phyloP scores from a whole-genome alignment of 1,140 invertebrate genomes.

The Polypedilum pembai region DNA sequence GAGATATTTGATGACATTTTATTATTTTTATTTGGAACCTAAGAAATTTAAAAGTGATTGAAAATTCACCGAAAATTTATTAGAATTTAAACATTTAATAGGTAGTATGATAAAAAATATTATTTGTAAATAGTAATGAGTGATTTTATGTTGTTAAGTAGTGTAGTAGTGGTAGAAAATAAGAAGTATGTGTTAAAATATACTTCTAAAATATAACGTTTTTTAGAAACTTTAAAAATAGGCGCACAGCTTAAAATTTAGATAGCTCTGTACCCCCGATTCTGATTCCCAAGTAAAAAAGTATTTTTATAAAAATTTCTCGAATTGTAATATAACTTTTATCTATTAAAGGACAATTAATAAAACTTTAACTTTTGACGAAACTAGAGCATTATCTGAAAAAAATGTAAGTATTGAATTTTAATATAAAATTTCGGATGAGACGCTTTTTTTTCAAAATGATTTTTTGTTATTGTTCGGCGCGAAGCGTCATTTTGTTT shows the following conservation, averaged over 20 bases:
- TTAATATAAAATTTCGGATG: background rate
- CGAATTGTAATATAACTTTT: background rate
- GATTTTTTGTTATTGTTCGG: constrained; percentile 1
- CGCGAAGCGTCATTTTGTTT: background rate
- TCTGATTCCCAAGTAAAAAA: background rate
- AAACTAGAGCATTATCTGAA: background rate
- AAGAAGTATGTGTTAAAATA: too few species aligned
- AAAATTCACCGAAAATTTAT: background rate
- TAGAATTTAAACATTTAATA: background rate
- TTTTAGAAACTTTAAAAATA: too few species aligned
- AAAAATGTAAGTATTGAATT: background rate
- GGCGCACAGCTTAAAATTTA: too few species aligned
- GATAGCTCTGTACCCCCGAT: too few species aligned
- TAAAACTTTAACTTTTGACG: background rate
- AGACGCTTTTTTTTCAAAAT: background rate
- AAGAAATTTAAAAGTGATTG: background rate
- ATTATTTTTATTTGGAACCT: background rate
- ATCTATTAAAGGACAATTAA: background rate
- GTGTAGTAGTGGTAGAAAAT: too few species aligned
- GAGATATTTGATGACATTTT: background rate
- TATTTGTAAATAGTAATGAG: background rate
- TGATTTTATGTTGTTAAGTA: background rate
- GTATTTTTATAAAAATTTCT: background rate
- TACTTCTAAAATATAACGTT: too few species aligned
- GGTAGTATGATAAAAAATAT: background rate